Evolutionary conservation across 1,140 invertebrate species (phyloP).

Genomic region (Whitmania pigra): DNA sequence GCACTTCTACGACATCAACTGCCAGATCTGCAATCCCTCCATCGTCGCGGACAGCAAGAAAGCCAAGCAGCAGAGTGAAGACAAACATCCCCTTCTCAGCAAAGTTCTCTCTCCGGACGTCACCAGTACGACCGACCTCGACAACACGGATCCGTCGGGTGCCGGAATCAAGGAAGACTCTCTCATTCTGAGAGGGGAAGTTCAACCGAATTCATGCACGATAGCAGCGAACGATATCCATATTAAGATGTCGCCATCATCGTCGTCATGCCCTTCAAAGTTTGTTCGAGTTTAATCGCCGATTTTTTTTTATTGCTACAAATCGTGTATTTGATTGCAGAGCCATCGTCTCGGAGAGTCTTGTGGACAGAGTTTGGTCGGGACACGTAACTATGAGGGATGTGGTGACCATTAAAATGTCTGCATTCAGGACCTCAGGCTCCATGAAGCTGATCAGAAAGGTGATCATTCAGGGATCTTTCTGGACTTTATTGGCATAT

Average conservation of each 20-base stretch:
- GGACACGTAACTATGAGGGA: too few species aligned
- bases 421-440: neutral
- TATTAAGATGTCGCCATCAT: too few species aligned
- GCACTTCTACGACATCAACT: constrained; percentile 8
- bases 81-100: neutral
- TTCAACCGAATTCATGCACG: too few species aligned
- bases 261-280: too few species aligned
- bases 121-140: neutral
- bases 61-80: neutral
- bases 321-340: too few species aligned
- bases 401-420: neutral
- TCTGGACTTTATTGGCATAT: too few species aligned
- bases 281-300: too few species aligned
- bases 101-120: neutral
- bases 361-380: too few species aligned
- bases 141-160: neutral
- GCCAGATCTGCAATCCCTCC: constrained; percentile 3
- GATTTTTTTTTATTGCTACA: too few species aligned
- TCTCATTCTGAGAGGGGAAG: too few species aligned
- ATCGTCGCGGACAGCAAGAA: neutral
- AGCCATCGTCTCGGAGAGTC: too few species aligned
- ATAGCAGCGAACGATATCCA: too few species aligned
- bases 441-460: constrained; percentile 11
- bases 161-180: neutral
- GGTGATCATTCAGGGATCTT: neutral